Base-by-base conservation (phyloP, 1,140 invertebrate genomes). In the Hylyphantes graminicola region DNA sequence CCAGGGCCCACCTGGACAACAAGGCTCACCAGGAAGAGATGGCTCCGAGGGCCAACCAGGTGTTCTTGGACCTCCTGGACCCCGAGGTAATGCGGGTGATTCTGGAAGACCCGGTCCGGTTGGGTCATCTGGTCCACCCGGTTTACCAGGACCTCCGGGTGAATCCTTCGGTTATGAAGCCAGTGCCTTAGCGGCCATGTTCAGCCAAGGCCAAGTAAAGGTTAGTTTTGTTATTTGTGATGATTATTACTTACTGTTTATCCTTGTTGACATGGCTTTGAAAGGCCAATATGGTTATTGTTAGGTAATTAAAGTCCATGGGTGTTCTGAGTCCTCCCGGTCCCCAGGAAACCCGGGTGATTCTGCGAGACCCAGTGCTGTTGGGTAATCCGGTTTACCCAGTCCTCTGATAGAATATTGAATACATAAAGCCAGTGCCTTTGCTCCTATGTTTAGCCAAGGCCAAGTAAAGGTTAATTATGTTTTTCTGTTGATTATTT, bases 171-270 rank as follows among this genome's bases (percentile, higher is more conserved):
- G 90, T 12, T 95, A 94, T 87, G 94, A 95, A 89, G 93, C 93
- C 80, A 93, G 93, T 85, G 92, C 93, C 85, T 89, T 96, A 55
- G 93, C 94, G 64, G 94, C 94, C 68, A 89, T 95, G 85, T 89
- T 96, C 57, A 92, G 92, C 48, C 90, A 91, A 88, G 88, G 93
- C 87, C 93, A 93, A 86, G 86, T 88, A 3, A 90, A 90, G 87
- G 89, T 90, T 84, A 86, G 81, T 73, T 3, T 6, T 7, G n/a
- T 7, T 35, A 35, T n/a, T n/a, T 35, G 35, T 35, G 35, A 2
- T 35, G 35, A 35, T 35, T 35, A 35, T 35, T 35, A 35, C n/a
- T n/a, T n/a, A n/a, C n/a, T n/a, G n/a, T n/a, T n/a, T n/a, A n/a
- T n/a, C n/a, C n/a, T n/a, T n/a, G 5, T 35, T 35, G 5, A 5